Base-by-base conservation (phyloP, 2,888 invertebrate species). In the Eledone cirrhosa region DNA sequence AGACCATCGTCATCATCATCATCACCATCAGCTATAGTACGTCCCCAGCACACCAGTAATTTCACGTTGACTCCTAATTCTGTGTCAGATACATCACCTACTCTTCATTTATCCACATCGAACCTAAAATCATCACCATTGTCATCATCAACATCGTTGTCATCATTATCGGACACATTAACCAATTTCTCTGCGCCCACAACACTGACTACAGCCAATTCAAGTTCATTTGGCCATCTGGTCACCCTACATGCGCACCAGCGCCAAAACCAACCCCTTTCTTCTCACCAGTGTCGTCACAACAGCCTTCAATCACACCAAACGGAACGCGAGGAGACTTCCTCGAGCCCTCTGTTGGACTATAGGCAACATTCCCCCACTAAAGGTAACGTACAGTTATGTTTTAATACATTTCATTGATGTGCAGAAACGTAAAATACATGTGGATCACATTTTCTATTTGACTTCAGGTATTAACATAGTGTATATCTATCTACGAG, bases 291-390 rank as follows among this genome's bases (percentile, higher is more conserved):
- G 3, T 41, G 33, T 33, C 69, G 41, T 29, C 8, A 31, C 31
- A 31, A 72, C 72, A 33, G 33, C 41, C 72, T 72, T 72, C 41
- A 72, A 33, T 69, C 69, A 69, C 69, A 69, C 11, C 69, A 69
- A 31, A 41, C 72, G 22, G 72, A 33, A 72, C 72, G 41, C n/a
- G 72, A 72, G 16, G 72, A 72, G 41, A 31, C 31, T 27, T 72
- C 72, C 11, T 41, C 11, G 41, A 72, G 33, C n/a, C 72, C 41
- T 14, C 29, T 33, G 8, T 72, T 31, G 72, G 72, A 72, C 72
- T 72, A 72, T 22, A 72, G 72, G 22, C 72, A 72, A 41, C 72
- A 72, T 33, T 72, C 72, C 1, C 72, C 72, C n/a, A 41, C 29
- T 22, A 72, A 72, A 72, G 72, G 72, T 72, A 72, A 72, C 31